Evolutionary conservation across 2,797 vertebrate species (phyloP).

Genomic region (Gastrophryne carolinensis): DNA sequence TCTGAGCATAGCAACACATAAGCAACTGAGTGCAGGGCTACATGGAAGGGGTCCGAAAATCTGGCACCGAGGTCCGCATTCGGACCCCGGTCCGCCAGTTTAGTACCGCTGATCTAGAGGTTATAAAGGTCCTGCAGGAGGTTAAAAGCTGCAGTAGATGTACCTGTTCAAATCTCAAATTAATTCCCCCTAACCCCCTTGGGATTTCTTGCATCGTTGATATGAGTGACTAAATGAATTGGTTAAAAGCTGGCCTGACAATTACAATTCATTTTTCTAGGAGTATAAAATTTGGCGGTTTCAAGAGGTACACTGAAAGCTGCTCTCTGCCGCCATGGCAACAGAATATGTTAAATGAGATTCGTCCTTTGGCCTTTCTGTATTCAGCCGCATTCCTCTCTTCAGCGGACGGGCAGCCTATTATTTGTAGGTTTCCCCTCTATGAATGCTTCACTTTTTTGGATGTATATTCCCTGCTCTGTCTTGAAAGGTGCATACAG

Average conservation of each 20-base stretch:
- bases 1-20: too few relatives aligned
- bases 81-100: too few relatives aligned
- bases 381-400: background rate
- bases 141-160: too few relatives aligned
- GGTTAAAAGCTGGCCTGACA: background rate
- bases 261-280: background rate
- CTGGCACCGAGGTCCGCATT: too few relatives aligned
- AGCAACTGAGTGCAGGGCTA: too few relatives aligned
- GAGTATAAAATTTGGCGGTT: background rate
- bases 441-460: slow-evolving; percentile 22
- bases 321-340: slow-evolving; percentile 4
- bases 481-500: slow-evolving; percentile 10
- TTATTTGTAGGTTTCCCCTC: slow-evolving; percentile 28
- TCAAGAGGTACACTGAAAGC: background rate
- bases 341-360: slow-evolving; percentile 21
- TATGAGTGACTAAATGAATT: background rate
- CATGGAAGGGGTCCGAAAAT: too few relatives aligned
- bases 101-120: too few relatives aligned
- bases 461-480: background rate
- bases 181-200: too few relatives aligned
- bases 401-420: background rate
- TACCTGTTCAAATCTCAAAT: too few relatives aligned
- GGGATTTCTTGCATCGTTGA: too few relatives aligned
- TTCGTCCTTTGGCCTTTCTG: slow-evolving; percentile 28
- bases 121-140: too few relatives aligned